Evolutionary conservation across 2,797 vertebrate genomes (phyloP).

Genomic region (Picus viridis): DNA sequence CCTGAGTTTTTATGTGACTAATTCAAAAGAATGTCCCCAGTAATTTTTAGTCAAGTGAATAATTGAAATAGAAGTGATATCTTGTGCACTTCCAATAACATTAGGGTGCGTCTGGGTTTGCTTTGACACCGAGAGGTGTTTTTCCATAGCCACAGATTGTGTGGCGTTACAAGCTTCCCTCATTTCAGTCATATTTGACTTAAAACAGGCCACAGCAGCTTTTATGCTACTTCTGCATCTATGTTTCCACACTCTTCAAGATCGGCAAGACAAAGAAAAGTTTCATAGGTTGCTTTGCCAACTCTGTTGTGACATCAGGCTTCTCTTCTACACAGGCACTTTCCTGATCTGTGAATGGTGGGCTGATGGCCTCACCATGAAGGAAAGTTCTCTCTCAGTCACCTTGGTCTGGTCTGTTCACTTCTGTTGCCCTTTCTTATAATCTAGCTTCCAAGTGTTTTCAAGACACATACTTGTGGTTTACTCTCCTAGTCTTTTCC

Average conservation of each 20-base stretch:
- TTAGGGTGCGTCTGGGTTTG: neutral
- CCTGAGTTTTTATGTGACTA: neutral
- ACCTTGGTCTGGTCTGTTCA: neutral
- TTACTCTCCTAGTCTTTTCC: neutral
- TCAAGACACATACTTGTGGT: neutral
- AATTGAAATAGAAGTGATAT: neutral
- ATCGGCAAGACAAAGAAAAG: neutral
- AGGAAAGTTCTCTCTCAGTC: neutral
- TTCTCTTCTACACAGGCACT: neutral
- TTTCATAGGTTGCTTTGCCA: neutral
- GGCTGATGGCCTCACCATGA: neutral
- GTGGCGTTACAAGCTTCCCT: neutral
- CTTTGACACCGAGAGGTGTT: accelerated
- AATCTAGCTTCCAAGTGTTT: neutral
- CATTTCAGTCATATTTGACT: neutral
- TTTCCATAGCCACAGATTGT: neutral
- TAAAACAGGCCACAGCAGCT: neutral
- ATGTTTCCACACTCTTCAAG: neutral
- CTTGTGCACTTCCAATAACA: neutral
- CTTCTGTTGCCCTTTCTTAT: neutral
- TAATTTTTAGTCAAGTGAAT: neutral
- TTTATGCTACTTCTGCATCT: neutral
- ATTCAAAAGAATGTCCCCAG: neutral
- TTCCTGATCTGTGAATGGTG: neutral
- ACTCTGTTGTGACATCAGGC: neutral